phyloP scores from a whole-genome alignment of 2,888 invertebrate genomes.

The Perizoma flavofasciatum region DNA sequence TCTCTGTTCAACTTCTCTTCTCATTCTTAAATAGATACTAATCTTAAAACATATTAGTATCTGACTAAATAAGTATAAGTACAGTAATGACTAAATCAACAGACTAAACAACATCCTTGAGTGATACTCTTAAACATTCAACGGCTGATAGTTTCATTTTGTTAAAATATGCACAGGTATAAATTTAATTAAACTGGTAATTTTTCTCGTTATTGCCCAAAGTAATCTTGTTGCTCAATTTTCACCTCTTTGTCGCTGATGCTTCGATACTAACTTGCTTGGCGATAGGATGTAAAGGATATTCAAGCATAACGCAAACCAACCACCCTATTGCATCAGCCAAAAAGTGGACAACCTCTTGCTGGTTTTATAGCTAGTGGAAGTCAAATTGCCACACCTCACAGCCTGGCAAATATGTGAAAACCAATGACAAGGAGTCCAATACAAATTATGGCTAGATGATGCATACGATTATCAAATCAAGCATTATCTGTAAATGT shows the following conservation, averaged over 20 bases:
- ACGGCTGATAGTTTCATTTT: no score
- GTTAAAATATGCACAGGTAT: conserved; percentile 4
- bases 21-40: no score
- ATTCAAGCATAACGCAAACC: conserved; percentile 65
- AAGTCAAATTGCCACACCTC: conserved; percentile 58
- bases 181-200: conserved; percentile 39
- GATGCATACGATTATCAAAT: conserved; percentile 11
- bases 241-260: conserved; percentile 46
- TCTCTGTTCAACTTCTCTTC: no score
- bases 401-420: conserved; percentile 43
- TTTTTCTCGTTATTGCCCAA: conserved; percentile 34
- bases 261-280: conserved; percentile 50
- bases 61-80: no score
- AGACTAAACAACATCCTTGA: no score
- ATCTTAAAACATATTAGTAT: no score
- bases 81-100: no score
- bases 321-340: conserved; percentile 76
- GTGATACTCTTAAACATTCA: no score
- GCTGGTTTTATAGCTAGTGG: conserved; percentile 53
- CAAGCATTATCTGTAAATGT: conserved; percentile 33
- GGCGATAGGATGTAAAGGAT: conserved; percentile 46
- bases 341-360: conserved; percentile 64
- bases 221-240: conserved; percentile 40
- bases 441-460: conserved; percentile 25
- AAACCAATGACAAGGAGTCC: conserved; percentile 38